phyloP scores from a whole-genome alignment of 2,113 vertebrate species.

The Bubo blakistoni region DNA sequence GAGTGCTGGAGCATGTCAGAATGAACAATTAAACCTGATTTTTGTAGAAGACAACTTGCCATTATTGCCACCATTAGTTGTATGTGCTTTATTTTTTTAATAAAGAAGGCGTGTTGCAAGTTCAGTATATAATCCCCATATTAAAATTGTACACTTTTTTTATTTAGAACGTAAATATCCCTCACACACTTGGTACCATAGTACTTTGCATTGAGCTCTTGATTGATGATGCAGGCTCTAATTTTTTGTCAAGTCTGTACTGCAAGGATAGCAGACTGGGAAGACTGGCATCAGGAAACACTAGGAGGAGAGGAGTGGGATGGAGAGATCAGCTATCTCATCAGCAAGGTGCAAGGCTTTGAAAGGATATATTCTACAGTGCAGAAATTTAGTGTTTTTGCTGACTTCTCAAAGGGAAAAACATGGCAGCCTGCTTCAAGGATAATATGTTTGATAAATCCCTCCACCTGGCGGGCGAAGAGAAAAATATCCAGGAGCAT shows the following conservation, averaged over 20 bases:
- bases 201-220: not conserved
- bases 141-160: not conserved
- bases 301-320: not conserved
- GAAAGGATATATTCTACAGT: not conserved
- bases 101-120: conserved; percentile 6
- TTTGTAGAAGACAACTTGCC: conserved; percentile 59
- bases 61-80: conserved; percentile 42
- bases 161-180: not conserved
- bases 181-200: not conserved
- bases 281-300: not conserved
- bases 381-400: not conserved
- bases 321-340: not conserved
- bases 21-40: conserved; percentile 72
- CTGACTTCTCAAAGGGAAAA: not conserved
- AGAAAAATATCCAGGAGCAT: not conserved
- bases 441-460: not conserved
- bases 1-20: conserved; percentile 61
- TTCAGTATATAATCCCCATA: conserved; percentile 1
- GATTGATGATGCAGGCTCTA: not conserved
- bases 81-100: conserved; percentile 56
- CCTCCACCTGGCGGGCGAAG: not conserved
- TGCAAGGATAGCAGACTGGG: not conserved
- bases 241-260: not conserved
- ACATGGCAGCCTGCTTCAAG: not conserved
- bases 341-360: not conserved